Evolutionary conservation across 2,797 vertebrate species (phyloP).

Genomic region (Malacoctenus gilli): DNA sequence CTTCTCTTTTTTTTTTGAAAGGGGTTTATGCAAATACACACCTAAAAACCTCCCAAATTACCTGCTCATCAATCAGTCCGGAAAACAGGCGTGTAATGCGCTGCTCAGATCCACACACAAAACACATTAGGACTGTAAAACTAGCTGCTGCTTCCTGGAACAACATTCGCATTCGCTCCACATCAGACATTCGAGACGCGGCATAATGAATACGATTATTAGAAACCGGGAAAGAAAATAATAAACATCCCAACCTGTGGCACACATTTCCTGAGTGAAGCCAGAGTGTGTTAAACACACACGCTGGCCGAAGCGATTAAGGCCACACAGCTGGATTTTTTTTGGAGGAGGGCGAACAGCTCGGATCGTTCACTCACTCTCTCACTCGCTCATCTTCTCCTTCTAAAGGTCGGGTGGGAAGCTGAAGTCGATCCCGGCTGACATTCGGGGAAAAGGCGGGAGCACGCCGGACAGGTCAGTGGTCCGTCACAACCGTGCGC

Average conservation of each 20-base stretch:
- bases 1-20: no score
- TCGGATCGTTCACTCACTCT: no score
- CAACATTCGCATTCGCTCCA: slow-evolving; percentile 54
- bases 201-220: slow-evolving; percentile 62
- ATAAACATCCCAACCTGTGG: slow-evolving; percentile 39
- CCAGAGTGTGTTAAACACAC: no score
- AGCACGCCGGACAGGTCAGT: no score
- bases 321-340: no score
- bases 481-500: no score
- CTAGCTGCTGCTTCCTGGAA: slow-evolving; percentile 32
- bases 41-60: slow-evolving; percentile 62
- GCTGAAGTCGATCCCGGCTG: no score
- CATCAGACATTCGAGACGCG: slow-evolving; percentile 58
- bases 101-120: slow-evolving; percentile 48
- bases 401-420: no score
- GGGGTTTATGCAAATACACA: slow-evolving; percentile 62
- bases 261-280: slow-evolving; percentile 28
- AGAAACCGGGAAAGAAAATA: slow-evolving; percentile 53
- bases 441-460: no score
- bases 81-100: slow-evolving; percentile 53
- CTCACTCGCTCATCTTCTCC: no score
- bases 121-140: slow-evolving; percentile 45
- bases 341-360: no score
- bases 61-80: slow-evolving; percentile 66
- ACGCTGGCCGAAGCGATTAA: no score